A percentile compares a stretch with the other conserved stretches of the same genome.
Conservation (phyloP, 2,888 invertebrate genomes). For the Colletes collaris region DNA sequence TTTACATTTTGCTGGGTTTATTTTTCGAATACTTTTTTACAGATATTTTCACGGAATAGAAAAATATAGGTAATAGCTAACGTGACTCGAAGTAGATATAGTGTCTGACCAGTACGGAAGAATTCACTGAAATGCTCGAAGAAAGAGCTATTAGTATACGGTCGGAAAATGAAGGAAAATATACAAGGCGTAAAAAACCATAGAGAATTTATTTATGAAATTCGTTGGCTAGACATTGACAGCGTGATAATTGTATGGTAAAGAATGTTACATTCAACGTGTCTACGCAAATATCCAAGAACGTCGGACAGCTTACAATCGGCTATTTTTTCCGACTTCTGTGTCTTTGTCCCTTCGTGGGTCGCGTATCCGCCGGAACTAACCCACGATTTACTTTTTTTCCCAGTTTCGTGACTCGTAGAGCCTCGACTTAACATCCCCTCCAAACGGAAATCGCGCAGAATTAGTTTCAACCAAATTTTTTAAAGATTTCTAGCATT, state of each 20-base stretch:
- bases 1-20: not conserved
- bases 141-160: not conserved
- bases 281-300: not conserved
- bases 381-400: slow-evolving; percentile 29
- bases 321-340: slow-evolving; percentile 40
- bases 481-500: not conserved
- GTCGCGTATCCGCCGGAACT: slow-evolving; percentile 63
- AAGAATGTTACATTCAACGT: not conserved
- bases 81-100: too few species aligned
- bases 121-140: slow-evolving; percentile 21
- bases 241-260: not conserved
- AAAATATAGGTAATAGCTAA: too few species aligned
- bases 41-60: too few species aligned
- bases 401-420: slow-evolving; percentile 13
- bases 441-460: slow-evolving; percentile 2
- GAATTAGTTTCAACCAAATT: not conserved
- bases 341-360: slow-evolving; percentile 27
- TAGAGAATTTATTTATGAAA: not conserved
- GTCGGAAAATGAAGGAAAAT: too few species aligned
- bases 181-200: not conserved
- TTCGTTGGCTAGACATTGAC: not conserved
- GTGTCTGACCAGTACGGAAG: slow-evolving; percentile 23
- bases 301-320: too few species aligned
- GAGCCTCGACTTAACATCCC: not conserved
- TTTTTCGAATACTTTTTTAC: not conserved